phyloP scores from a whole-genome alignment of 2,888 invertebrate genomes.

The Erannis defoliaria region DNA sequence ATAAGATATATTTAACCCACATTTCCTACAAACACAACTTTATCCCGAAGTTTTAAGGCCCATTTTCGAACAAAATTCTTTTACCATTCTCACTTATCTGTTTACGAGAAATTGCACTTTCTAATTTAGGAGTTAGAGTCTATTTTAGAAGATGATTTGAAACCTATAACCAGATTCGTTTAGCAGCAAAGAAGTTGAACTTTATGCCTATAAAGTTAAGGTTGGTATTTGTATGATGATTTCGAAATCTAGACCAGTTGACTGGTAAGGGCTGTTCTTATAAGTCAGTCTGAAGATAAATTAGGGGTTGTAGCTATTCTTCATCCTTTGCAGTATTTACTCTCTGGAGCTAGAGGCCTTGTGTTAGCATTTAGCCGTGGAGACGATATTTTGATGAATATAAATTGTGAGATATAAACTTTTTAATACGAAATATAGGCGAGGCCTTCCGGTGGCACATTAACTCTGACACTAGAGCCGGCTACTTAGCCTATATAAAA shows the following conservation, averaged over 20 bases:
- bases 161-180: background rate
- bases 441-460: no score
- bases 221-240: background rate
- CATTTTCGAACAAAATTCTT: background rate
- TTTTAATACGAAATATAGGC: no score
- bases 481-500: no score
- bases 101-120: conserved; percentile 12
- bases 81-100: background rate
- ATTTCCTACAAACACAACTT: conserved; percentile 13
- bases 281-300: conserved; percentile 22
- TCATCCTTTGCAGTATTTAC: conserved; percentile 29
- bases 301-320: conserved; percentile 18
- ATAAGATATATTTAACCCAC: conserved; percentile 45
- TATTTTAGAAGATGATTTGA: background rate
- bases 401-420: background rate
- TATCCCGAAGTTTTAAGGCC: background rate
- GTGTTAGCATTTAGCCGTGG: conserved; percentile 1
- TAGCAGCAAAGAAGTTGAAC: background rate
- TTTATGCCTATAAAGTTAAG: background rate
- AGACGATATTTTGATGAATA: conserved; percentile 6
- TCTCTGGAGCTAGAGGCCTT: conserved; percentile 8
- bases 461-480: no score
- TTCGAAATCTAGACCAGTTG: conserved; percentile 23
- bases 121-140: background rate
- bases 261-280: conserved; percentile 26